Base-by-base conservation (phyloP, 2,888 invertebrate species). In the Clepsis dumicolana region DNA sequence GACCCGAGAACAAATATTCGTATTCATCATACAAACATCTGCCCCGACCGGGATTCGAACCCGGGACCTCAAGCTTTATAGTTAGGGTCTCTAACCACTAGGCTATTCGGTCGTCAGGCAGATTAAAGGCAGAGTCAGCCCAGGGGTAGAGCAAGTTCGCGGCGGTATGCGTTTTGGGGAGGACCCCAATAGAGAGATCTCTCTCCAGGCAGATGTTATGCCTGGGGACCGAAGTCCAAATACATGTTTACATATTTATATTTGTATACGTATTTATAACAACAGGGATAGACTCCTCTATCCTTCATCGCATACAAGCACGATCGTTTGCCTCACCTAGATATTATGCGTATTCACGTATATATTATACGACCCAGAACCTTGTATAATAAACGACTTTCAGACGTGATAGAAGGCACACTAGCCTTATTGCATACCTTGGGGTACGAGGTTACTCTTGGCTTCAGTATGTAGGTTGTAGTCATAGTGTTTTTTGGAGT, bases 361-460 rank as follows among this genome's bases (percentile, higher is more conserved):
- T 65, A 66, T 60, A 67, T 67, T 64, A 66, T 66, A 64, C 64
- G 53, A 44, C 52, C 65, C 52, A 64, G 44, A 60, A 64, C 63
- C 63, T 53, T 54, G 68, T 68, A 52, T 50, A 64, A 64, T 57
- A 68, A 68, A 63, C 52, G 57, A 50, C 64, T 57, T 59, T 35
- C 41, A 44, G 64, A 32, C 53, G 64, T 57, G 48, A 70, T 64
- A 71, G 63, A 38, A 44, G 16, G 16, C 52, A 69, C 72, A 71
- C 65, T 74, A 72, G 66, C 76, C 68, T 75, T 77, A 79, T 81
- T 82, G 78, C 77, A 73, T 80, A 77, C 77, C 78, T 57, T 41
- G 75, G 75, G 80, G n/a, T n/a, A n/a, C n/a, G n/a, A n/a, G n/a
- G 74, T 75, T 73, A 80, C 75, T 79, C 80, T 79, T 72, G 79